These are phyloP conservation scores for Callyntrura sp. DNA, from an alignment of 2,888 invertebrate genomes.

Conservation along the genomic window DNA sequence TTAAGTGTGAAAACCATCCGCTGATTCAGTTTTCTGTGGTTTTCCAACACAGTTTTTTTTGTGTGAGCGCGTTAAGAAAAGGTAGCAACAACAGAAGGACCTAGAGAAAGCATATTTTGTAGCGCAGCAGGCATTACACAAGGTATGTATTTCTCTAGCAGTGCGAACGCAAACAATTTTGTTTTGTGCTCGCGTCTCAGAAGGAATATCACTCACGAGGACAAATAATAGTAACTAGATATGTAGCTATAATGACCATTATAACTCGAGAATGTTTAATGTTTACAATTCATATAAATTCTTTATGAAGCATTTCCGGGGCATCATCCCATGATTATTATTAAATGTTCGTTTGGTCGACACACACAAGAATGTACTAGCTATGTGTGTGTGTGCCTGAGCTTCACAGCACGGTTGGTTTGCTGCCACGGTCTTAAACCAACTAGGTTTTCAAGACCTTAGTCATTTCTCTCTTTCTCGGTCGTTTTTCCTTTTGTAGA, in stretches of 20 bases:
- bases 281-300: not conserved
- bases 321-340: not conserved
- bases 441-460: constrained; percentile 5
- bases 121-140: too few relatives aligned
- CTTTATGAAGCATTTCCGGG: not conserved
- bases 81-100: too few relatives aligned
- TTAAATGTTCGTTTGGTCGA: not conserved
- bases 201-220: not conserved
- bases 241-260: not conserved
- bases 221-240: not conserved
- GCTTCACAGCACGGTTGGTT: constrained; percentile 13
- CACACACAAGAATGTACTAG: not conserved
- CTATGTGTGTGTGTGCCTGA: not conserved
- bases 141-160: too few relatives aligned
- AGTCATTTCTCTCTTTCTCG: not conserved
- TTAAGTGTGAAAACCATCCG: not conserved
- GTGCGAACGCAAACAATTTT: too few relatives aligned
- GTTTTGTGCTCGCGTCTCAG: too few relatives aligned
- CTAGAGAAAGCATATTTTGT: too few relatives aligned
- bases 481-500: not conserved
- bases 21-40: not conserved
- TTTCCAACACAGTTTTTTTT: too few relatives aligned
- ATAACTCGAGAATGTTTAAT: not conserved
- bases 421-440: constrained; percentile 25
- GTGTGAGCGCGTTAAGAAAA: too few relatives aligned